Base-by-base conservation (phyloP, 2,888 invertebrate species). In the Amblyteles armatorius region DNA sequence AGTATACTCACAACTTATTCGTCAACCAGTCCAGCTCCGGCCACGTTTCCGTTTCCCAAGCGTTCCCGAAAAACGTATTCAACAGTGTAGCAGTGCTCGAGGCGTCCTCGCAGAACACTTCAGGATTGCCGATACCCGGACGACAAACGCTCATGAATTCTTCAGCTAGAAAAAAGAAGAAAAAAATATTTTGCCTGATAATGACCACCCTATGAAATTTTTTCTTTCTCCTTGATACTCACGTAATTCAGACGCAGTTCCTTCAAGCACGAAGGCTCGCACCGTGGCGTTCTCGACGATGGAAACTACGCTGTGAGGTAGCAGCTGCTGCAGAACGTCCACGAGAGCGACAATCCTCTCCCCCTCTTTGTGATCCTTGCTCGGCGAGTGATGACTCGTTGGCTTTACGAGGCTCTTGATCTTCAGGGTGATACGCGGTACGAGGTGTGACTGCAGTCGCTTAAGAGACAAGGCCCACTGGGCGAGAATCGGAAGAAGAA, bases 11-110 rank as follows among this genome's bases (percentile, higher is more conserved):
- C 96, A 95, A 94, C 92, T 95, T 95, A 91, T 95, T 94, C 19
- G 95, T 94, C 90, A 96, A 94, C 97, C 97, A 97, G 81, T 96
- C 95, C 85, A 97, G 94, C 91, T 96, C 96, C 13, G 95, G 92
- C 97, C 97, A 98, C 88, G 95, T 95, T 85, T 95, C 95, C 68
- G 89, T 90, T 63, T 92, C 91, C 94, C 93, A 93, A 0, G 90
- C 87, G 50, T 90, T 90, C 13, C 88, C 84, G 67, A 93, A 91
- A 86, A 96, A 96, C 71, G 96, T 95, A 74, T 95, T 94, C 65
- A 96, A 92, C 77, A 97, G 93, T 88, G 95, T 93, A 74, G 95
- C 95, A 88, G 96, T 95, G 29, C 95, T 94, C 69, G 95, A 94
- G 7, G 94, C 94, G 85, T 95, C 95, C 33, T 95, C 95, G 74